A percentile compares a stretch with the other conserved stretches of the same genome.
phyloP scores from a whole-genome alignment of 1,140 invertebrate species.

The Euglossa dilemma region DNA sequence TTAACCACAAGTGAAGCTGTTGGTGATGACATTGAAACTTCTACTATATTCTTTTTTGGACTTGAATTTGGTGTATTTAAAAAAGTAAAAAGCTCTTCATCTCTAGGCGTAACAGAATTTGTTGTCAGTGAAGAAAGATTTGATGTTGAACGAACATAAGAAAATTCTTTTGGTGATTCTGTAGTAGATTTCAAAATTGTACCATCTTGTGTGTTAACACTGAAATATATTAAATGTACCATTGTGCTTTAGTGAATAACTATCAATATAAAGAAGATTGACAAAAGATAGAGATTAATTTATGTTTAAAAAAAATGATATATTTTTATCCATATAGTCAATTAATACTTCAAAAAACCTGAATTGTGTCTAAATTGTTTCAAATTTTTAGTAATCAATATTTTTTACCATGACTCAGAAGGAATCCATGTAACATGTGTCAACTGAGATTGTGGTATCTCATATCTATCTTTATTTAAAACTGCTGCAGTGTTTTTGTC shows the following conservation, averaged over 20 bases:
- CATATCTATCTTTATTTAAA: slow-evolving; percentile 82
- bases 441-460: slow-evolving; percentile 61
- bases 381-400: slow-evolving; percentile 1
- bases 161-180: slow-evolving; percentile 35
- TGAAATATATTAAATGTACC: slow-evolving; percentile 27
- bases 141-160: slow-evolving; percentile 33
- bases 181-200: slow-evolving; percentile 16
- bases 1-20: slow-evolving; percentile 70
- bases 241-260: background rate
- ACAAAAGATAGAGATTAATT: background rate
- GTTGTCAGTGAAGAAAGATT: slow-evolving; percentile 47
- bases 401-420: slow-evolving; percentile 65
- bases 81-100: slow-evolving; percentile 66
- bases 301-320: background rate
- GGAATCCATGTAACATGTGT: slow-evolving; percentile 75
- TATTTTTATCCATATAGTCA: background rate
- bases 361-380: background rate
- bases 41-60: slow-evolving; percentile 49
- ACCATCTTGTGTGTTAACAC: slow-evolving; percentile 20
- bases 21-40: slow-evolving; percentile 54
- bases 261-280: background rate
- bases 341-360: background rate
- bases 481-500: slow-evolving; percentile 93
- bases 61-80: slow-evolving; percentile 64
- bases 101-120: slow-evolving; percentile 40